Base-by-base conservation (phyloP, 2,113 vertebrate species). In the Pampusana beccarii region DNA sequence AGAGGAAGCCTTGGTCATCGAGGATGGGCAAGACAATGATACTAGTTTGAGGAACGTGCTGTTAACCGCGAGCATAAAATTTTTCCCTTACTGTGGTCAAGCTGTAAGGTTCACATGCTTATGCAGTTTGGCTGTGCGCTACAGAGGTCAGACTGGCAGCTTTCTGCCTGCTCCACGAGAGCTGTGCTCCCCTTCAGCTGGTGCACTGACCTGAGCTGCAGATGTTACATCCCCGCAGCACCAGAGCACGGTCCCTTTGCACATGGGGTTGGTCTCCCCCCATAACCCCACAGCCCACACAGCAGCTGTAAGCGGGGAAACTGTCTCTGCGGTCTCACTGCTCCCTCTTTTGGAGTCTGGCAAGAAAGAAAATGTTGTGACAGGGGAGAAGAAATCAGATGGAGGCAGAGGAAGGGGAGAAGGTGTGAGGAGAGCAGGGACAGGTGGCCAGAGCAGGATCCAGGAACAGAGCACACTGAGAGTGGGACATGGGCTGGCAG, bases 321-420 rank as follows among this genome's bases (percentile, higher is more conserved):
- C 17, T 8, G 2, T 75, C 51, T 88, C 58, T 88, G 18, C 71
- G 70, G 64, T 85, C 71, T 88, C 53, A 79, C 19, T 87, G 48
- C 69, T 81, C 42, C 51, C 51, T 81, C 65, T 90, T 94, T 94
- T 58, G 70, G 61, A 81, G 26, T 46, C 25, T 34, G 60, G 25
- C 11, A 36, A 89, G 40, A 69, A 86, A 85, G 6, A 58, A 58
- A 89, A 62, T 31, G 26, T 4, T 34, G 34, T 64, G 25, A 1
- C 25, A 64, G 28, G 5, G 15, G 14, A 74, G 20, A 61, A 92
- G 26, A 88, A 82, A 90, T 48, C 8, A 31, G 16, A 17, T 13
- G 16, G 23, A 80, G 31, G 6, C 11, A 54, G 71, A 65, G 28
- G 23, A 74, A 74, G 16, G 5, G 21, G 26, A 75, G 29, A 93